These are phyloP conservation scores for Trichomycterus rosablanca DNA, from an alignment of 2,113 vertebrate genomes.

Conservation along the genomic window DNA sequence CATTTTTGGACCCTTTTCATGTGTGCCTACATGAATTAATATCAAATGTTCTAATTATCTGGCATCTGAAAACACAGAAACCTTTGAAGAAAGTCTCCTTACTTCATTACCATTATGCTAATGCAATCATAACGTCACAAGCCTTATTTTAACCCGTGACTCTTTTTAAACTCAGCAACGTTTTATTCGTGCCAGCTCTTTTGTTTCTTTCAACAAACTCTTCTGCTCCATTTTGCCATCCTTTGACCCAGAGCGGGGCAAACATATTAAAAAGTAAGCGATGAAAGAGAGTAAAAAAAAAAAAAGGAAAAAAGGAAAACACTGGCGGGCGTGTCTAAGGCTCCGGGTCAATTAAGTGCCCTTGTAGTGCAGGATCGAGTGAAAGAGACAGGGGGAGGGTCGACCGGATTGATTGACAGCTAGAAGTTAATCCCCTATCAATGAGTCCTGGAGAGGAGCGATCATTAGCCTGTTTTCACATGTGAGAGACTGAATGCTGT, in stretches of 20 bases:
- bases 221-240: slow-evolving; percentile 6
- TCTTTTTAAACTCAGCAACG: not conserved
- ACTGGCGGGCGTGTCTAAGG: slow-evolving; percentile 46
- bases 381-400: slow-evolving; percentile 41
- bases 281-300: slow-evolving; percentile 7
- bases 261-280: slow-evolving; percentile 29
- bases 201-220: slow-evolving; percentile 15
- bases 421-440: slow-evolving; percentile 62
- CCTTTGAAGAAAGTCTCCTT: not conserved
- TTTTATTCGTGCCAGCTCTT: slow-evolving; percentile 7
- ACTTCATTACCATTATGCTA: not conserved
- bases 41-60: no score
- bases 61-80: no score
- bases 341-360: slow-evolving; percentile 56
- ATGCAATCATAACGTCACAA: not conserved
- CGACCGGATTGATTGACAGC: slow-evolving; percentile 66
- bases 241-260: slow-evolving; percentile 49
- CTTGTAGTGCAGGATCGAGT: slow-evolving; percentile 4
- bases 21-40: no score
- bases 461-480: slow-evolving; percentile 54
- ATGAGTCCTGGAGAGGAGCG: slow-evolving; percentile 59
- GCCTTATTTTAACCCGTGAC: not conserved
- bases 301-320: slow-evolving; percentile 44
- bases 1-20: no score
- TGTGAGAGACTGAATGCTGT: slow-evolving; percentile 46